A percentile compares a stretch with the other conserved stretches of the same genome.
These are phyloP conservation scores for Antedon mediterranea DNA, from an alignment of 53 echinoderm and acorn worm species.

Conservation along the genomic window DNA sequence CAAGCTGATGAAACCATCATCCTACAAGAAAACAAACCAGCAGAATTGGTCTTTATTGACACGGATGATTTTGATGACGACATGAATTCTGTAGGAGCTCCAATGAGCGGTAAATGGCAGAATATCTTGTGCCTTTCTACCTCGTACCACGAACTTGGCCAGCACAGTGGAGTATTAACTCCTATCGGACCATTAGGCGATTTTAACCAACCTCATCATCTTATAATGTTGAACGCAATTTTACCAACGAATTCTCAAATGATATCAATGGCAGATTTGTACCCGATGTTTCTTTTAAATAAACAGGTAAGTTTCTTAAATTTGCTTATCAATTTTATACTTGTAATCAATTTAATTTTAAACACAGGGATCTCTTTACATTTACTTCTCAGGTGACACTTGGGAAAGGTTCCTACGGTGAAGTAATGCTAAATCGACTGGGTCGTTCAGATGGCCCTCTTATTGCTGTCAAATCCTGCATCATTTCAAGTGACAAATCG, in stretches of 20 bases:
- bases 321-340: not conserved
- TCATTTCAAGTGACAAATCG: not conserved
- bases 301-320: not conserved
- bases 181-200: not conserved
- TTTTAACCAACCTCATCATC: not conserved
- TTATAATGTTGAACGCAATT: not conserved
- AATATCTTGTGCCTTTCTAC: not conserved
- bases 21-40: not conserved
- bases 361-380: not conserved
- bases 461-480: not conserved
- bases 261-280: not conserved
- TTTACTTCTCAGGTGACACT: not conserved
- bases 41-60: not conserved
- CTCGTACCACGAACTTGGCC: not conserved
- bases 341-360: not conserved
- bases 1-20: not conserved
- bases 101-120: not conserved
- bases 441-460: not conserved
- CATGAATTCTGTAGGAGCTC: not conserved
- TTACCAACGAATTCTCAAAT: not conserved
- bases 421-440: not conserved
- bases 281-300: not conserved
- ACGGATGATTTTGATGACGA: not conserved
- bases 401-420: not conserved
- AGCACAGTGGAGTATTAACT: not conserved